A percentile compares a stretch with the other conserved stretches of the same genome.
Evolutionary conservation across 2,888 invertebrate genomes (phyloP).

Genomic region (Poecilobothrus nobilitatus): DNA sequence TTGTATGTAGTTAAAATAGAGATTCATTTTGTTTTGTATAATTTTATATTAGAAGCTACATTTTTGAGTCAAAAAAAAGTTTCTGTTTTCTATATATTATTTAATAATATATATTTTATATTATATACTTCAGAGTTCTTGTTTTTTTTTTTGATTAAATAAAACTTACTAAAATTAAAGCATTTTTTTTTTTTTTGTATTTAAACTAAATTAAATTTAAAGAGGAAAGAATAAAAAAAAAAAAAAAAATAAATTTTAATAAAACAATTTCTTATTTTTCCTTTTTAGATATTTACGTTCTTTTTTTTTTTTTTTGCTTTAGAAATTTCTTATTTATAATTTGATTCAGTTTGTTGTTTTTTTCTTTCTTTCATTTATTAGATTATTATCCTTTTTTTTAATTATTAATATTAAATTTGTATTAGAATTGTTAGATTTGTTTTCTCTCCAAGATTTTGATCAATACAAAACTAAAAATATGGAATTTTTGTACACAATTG

Average conservation of each 20-base stretch:
- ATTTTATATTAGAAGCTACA: no score
- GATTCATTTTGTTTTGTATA: no score
- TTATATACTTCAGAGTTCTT: no score
- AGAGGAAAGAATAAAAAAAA: background rate
- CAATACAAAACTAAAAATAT: conserved; percentile 9
- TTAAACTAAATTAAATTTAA: no score
- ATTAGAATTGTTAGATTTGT: background rate
- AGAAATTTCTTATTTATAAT: background rate
- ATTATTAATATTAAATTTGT: background rate
- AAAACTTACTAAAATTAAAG: no score
- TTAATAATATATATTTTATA: no score
- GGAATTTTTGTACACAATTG: conserved; percentile 12
- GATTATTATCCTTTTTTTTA: background rate
- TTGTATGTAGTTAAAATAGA: no score
- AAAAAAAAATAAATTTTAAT: background rate
- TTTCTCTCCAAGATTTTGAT: background rate
- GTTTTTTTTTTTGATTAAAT: no score
- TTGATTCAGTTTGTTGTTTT: background rate
- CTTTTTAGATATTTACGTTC: background rate
- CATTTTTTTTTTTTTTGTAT: no score
- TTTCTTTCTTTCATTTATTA: no score
- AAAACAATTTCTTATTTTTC: background rate
- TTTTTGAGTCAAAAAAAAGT: no score
- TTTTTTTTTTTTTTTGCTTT: background rate
- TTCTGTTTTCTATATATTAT: no score